These are phyloP conservation scores for Nannobrachium achirus DNA, from an alignment of 2,113 vertebrate genomes.

Conservation along the genomic window DNA sequence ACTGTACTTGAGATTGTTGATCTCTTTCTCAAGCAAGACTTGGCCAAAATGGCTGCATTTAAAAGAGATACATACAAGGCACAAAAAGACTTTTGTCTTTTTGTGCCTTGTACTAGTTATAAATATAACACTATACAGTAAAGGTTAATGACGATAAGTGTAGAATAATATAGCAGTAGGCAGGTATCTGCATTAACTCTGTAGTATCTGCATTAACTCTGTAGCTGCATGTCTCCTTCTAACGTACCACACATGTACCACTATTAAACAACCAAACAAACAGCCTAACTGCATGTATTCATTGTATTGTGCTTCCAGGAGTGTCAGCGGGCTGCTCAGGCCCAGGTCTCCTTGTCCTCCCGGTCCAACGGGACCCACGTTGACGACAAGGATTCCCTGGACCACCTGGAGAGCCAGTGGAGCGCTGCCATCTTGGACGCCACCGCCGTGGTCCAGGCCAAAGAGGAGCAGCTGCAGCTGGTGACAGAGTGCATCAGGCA, in stretches of 20 bases:
- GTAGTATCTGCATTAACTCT: too few species aligned
- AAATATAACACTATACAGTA: too few species aligned
- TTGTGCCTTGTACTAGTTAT: too few species aligned
- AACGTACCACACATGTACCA: not conserved
- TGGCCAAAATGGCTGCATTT: too few species aligned
- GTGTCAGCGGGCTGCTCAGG: constrained; percentile 56
- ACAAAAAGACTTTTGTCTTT: too few species aligned
- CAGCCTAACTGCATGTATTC: not conserved
- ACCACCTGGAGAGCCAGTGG: constrained; percentile 69
- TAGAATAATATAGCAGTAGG: too few species aligned
- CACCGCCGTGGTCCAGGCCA: constrained; percentile 74
- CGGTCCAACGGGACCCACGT: constrained; percentile 32
- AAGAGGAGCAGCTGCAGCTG: constrained; percentile 79
- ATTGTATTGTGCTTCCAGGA: constrained; percentile 51
- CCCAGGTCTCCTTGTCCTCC: constrained; percentile 35
- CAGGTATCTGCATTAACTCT: too few species aligned
- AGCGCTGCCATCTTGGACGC: constrained; percentile 82
- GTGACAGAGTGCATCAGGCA: constrained; percentile 80
- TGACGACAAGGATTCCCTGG: constrained; percentile 36
- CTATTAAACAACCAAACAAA: not conserved
- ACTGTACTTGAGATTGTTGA: not conserved
- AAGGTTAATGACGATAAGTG: too few species aligned
- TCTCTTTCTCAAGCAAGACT: too few species aligned
- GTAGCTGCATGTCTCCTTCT: too few species aligned
- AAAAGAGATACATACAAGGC: too few species aligned